A percentile compares a stretch with the other conserved stretches of the same genome.
Conservation (phyloP, 2,113 vertebrate species). For the Cryptoleucopteryx plumbea region DNA sequence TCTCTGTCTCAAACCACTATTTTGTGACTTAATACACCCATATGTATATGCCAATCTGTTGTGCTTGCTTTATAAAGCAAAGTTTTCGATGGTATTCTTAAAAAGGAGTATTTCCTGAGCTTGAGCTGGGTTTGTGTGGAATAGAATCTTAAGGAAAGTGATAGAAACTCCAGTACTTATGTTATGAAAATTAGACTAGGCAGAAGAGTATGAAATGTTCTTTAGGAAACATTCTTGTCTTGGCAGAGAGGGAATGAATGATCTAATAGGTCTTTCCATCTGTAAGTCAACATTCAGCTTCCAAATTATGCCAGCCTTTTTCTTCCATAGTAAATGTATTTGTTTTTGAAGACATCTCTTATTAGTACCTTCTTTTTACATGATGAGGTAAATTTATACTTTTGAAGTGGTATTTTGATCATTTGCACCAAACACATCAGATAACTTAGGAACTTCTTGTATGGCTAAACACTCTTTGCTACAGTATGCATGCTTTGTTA, state of each 20-base stretch:
- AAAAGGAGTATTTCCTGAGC: not conserved
- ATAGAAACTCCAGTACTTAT: not conserved
- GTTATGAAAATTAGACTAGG: not conserved
- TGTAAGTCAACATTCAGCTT: slow-evolving; percentile 29
- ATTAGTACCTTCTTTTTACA: not conserved
- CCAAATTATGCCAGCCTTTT: not conserved
- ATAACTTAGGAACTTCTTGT: not conserved
- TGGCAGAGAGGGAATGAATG: slow-evolving; percentile 25
- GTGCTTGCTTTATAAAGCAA: not conserved
- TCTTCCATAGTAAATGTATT: not conserved
- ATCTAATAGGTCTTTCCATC: slow-evolving; percentile 48
- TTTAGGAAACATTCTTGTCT: slow-evolving; percentile 12
- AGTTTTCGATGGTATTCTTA: not conserved
- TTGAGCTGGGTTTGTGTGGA: not conserved
- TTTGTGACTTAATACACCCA: not conserved
- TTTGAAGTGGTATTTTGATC: not conserved
- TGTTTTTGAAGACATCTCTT: not conserved
- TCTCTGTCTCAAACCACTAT: not conserved
- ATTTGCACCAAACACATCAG: not conserved
- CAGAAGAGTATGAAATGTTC: slow-evolving; percentile 23
- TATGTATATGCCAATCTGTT: not conserved
- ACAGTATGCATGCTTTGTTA: not conserved
- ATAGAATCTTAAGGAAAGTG: not conserved
- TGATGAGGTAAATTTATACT: not conserved
- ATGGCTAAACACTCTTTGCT: not conserved